phyloP scores from a whole-genome alignment of 2,888 invertebrate genomes.

The Diloba caeruleocephala region DNA sequence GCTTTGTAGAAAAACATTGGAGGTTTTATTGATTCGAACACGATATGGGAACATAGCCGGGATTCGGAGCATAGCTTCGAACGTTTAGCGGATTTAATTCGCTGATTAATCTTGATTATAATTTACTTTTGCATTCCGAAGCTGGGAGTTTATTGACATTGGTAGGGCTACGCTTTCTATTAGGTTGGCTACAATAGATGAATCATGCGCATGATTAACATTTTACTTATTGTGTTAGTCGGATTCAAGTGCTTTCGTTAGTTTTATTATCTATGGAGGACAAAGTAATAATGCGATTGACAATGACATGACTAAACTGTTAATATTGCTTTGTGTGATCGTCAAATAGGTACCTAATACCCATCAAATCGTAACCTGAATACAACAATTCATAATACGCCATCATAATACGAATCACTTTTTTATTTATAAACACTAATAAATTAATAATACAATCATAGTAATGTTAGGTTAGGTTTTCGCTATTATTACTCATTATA shows the following conservation, averaged over 20 bases:
- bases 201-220: constrained; percentile 49
- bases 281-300: constrained; percentile 46
- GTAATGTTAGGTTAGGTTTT: too few relatives aligned
- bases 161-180: constrained; percentile 40
- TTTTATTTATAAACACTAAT: too few relatives aligned
- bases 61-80: constrained; percentile 76
- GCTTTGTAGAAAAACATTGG: constrained; percentile 83
- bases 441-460: too few relatives aligned
- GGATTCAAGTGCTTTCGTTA: constrained; percentile 35
- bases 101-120: constrained; percentile 56
- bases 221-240: constrained; percentile 50
- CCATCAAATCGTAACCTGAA: constrained; percentile 7
- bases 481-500: too few relatives aligned
- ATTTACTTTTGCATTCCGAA: constrained; percentile 50
- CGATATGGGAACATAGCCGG: constrained; percentile 79
- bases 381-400: constrained; percentile 3
- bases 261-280: constrained; percentile 42
- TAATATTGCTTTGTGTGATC: constrained; percentile 43
- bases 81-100: constrained; percentile 62
- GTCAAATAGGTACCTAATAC: constrained; percentile 14
- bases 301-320: constrained; percentile 43
- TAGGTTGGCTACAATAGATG: constrained; percentile 43
- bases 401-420: not conserved
- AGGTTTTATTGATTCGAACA: constrained; percentile 80
- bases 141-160: constrained; percentile 51